A percentile compares a stretch with the other conserved stretches of the same genome.
phyloP scores from a whole-genome alignment of 2,113 vertebrate genomes.

The Greenwoodochromis staneri region DNA sequence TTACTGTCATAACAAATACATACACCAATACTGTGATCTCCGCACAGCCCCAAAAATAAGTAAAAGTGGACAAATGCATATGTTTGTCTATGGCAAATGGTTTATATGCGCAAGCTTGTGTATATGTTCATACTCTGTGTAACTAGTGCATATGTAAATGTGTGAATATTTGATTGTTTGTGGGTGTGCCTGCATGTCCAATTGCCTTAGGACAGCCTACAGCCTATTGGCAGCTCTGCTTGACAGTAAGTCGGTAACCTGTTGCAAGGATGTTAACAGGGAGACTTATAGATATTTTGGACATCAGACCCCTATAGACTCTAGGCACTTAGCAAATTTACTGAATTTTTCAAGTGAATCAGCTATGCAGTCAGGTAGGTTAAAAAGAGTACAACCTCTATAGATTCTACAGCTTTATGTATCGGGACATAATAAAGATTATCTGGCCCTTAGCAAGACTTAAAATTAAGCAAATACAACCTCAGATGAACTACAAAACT shows the following conservation, averaged over 20 bases:
- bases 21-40: background rate
- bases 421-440: background rate
- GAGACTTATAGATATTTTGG: constrained; percentile 34
- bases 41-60: background rate
- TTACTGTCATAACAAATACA: background rate
- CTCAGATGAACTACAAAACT: background rate
- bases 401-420: background rate
- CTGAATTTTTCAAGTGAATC: background rate
- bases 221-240: constrained; percentile 41
- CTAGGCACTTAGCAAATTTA: background rate
- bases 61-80: background rate
- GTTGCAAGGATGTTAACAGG: constrained; percentile 37
- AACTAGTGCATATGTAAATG: background rate
- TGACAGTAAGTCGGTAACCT: constrained; percentile 32
- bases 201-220: constrained; percentile 19
- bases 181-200: background rate
- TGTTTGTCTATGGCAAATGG: background rate
- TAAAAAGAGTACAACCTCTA: background rate
- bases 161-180: background rate
- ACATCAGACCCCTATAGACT: constrained; percentile 22
- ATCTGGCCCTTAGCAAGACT: background rate
- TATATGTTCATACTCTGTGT: background rate
- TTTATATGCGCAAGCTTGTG: background rate
- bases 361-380: background rate
- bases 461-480: background rate